These are phyloP conservation scores for Erannis defoliaria DNA, from an alignment of 2,888 invertebrate genomes.

Conservation along the genomic window DNA sequence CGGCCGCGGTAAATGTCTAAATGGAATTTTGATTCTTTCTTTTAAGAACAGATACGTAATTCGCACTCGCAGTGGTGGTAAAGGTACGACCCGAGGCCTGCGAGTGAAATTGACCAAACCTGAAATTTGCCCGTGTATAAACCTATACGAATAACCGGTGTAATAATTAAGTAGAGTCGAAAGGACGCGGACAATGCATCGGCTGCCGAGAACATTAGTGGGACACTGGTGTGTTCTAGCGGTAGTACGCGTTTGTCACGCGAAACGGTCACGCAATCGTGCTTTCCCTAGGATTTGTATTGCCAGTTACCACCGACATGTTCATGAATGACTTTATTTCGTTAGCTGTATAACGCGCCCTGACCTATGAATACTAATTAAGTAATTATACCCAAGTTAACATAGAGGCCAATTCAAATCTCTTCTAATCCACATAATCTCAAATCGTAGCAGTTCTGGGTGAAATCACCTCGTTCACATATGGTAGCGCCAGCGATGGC, in stretches of 20 bases:
- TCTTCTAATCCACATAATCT: background rate
- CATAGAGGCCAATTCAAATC: background rate
- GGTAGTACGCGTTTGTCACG: conserved; percentile 68
- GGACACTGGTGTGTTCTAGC: conserved; percentile 62
- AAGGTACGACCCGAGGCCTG: conserved; percentile 19
- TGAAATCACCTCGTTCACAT: conserved; percentile 22
- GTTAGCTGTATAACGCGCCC: conserved; percentile 9
- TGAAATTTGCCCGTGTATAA: conserved; percentile 22
- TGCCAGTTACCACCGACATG: conserved; percentile 53
- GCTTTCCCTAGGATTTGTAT: conserved; percentile 69
- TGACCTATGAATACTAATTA: conserved; percentile 19
- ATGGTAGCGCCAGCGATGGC: conserved; percentile 23
- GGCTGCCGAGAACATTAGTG: conserved; percentile 68
- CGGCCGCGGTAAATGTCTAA: conserved; percentile 6
- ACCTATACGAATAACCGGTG: conserved; percentile 43
- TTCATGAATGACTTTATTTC: conserved; percentile 65
- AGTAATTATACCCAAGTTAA: background rate
- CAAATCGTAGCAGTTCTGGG: background rate
- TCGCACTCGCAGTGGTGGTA: conserved; percentile 16
- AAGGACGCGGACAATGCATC: conserved; percentile 60
- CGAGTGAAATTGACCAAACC: conserved; percentile 21
- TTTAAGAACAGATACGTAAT: conserved; percentile 21
- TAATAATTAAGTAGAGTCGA: conserved; percentile 45
- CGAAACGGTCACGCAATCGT: conserved; percentile 74
- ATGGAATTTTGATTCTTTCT: background rate